These are phyloP conservation scores for Phaonia tiefii DNA, from an alignment of 2,888 invertebrate genomes.

Conservation along the genomic window DNA sequence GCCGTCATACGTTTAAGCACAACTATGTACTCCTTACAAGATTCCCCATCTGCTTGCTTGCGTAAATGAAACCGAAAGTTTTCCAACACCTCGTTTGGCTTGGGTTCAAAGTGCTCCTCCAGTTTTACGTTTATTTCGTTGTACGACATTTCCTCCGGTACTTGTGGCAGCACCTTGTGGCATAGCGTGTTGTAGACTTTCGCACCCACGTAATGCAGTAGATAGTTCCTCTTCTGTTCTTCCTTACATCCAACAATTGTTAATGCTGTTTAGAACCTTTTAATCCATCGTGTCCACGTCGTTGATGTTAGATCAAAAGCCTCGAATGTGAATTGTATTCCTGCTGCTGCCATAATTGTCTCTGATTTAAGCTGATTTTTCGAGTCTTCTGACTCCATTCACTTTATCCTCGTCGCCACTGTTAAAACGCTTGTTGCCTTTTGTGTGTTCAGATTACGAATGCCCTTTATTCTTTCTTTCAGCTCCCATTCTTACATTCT, in stretches of 20 bases:
- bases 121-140: constrained; percentile 7
- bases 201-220: constrained; percentile 45
- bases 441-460: too few species aligned
- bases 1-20: constrained; percentile 23
- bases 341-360: too few species aligned
- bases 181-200: constrained; percentile 38
- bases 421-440: too few species aligned
- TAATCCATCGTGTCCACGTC: constrained; percentile 29
- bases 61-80: constrained; percentile 43
- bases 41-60: constrained; percentile 25
- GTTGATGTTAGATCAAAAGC: constrained; percentile 15
- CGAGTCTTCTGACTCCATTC: too few species aligned
- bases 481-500: too few species aligned
- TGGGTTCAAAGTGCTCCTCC: constrained; percentile 40
- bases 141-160: constrained; percentile 27
- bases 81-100: constrained; percentile 40
- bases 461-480: too few species aligned
- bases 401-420: too few species aligned
- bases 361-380: too few species aligned
- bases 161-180: constrained; percentile 32
- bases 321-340: too few species aligned
- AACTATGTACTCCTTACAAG: constrained; percentile 21
- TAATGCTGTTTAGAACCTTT: constrained; percentile 37
- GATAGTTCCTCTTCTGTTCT: constrained; percentile 5
- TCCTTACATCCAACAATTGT: constrained; percentile 12